Percentiles rank a stretch among this genome's conserved stretches.
Evolutionary conservation across 2,113 vertebrate genomes (phyloP).

Genomic region (Bos javanicus): DNA sequence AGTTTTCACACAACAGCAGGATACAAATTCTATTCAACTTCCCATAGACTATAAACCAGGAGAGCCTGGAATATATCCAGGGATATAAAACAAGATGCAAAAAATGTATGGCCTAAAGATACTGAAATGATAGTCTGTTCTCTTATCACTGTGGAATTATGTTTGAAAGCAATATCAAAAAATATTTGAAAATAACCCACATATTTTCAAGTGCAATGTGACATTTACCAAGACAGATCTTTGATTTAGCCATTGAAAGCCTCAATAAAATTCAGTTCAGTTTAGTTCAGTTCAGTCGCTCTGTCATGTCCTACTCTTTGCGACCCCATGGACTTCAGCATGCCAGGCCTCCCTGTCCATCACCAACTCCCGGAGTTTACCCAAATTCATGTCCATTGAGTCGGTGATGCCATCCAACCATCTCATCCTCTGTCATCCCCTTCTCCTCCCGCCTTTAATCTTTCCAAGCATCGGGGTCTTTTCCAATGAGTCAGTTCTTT

Average conservation of each 20-base stretch:
- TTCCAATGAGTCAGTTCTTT: neutral
- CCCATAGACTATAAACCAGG: neutral
- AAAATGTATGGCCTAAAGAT: neutral
- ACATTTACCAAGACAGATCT: neutral
- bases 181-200: neutral
- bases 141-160: neutral
- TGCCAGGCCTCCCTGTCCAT: neutral
- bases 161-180: neutral
- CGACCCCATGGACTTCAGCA: neutral
- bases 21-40: neutral
- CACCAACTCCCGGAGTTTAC: neutral
- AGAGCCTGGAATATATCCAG: neutral
- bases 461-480: neutral
- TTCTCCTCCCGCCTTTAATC: fast-evolving
- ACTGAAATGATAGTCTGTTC: neutral
- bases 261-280: neutral
- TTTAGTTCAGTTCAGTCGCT: neutral
- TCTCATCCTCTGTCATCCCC: neutral
- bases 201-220: neutral
- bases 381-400: neutral
- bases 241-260: neutral
- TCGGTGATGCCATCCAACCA: neutral
- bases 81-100: neutral
- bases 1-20: neutral
- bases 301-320: neutral